Conservation (phyloP, 2,888 invertebrate species). For the Eurytoma californica region DNA sequence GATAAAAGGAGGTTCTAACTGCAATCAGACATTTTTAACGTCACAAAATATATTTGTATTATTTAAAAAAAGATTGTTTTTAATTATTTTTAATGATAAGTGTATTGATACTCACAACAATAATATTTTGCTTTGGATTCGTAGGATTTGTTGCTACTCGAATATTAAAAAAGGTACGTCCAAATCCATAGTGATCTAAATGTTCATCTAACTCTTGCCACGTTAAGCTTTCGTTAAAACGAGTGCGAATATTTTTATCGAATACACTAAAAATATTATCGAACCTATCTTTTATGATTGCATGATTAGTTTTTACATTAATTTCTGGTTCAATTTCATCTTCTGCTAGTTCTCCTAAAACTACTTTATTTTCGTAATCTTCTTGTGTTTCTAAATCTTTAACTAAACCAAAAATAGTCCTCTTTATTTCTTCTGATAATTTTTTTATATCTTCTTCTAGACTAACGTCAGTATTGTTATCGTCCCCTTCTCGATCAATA, state of each 20-base stretch:
- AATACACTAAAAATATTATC: constrained; percentile 5
- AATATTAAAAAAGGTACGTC: constrained; percentile 26
- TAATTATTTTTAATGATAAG: background rate
- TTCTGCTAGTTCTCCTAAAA: background rate
- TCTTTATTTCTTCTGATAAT: too few species aligned
- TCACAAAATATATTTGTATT: background rate
- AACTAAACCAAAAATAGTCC: too few species aligned
- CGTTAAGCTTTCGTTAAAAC: background rate
- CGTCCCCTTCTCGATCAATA: background rate
- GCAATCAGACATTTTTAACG: background rate
- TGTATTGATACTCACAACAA: constrained; percentile 25
- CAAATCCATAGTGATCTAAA: constrained; percentile 28
- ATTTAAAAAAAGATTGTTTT: background rate
- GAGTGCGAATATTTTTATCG: background rate
- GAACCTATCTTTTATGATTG: background rate
- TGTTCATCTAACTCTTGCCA: constrained; percentile 34
- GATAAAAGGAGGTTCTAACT: constrained; percentile 36
- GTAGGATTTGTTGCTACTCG: constrained; percentile 8
- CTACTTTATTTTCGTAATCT: background rate
- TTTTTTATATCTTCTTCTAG: too few species aligned
- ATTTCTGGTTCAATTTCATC: background rate
- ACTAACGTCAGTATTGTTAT: background rate
- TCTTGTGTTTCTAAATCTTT: background rate
- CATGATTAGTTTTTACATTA: background rate
- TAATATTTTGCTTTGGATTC: constrained; percentile 22